phyloP scores from a whole-genome alignment of 2,888 invertebrate species.

The Tillus elongatus region DNA sequence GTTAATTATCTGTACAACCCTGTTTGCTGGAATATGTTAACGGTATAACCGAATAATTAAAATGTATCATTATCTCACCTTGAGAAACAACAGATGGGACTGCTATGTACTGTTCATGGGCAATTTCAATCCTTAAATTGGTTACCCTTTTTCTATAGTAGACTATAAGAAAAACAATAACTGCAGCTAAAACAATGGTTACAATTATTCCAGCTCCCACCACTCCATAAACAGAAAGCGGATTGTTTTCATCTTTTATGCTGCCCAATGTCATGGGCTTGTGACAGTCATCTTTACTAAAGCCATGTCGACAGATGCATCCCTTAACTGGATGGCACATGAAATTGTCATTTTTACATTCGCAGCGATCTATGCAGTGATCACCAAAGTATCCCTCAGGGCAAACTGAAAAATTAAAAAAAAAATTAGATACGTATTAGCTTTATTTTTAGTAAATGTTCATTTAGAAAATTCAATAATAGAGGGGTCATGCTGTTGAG shows the following conservation, averaged over 20 bases:
- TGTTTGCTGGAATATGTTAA: too few species aligned
- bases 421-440: too few species aligned
- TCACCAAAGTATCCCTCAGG: conserved; percentile 85
- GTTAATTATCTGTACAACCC: too few species aligned
- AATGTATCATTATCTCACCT: too few species aligned
- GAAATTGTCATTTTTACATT: conserved; percentile 65
- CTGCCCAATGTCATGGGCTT: conserved; percentile 29
- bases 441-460: too few species aligned
- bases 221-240: conserved; percentile 39
- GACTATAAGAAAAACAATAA: conserved; percentile 55
- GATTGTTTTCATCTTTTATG: conserved; percentile 23
- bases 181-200: conserved; percentile 57
- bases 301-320: conserved; percentile 72
- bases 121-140: conserved; percentile 77
- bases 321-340: conserved; percentile 74
- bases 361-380: conserved; percentile 76
- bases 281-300: conserved; percentile 63
- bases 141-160: conserved; percentile 75
- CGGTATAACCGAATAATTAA: too few species aligned
- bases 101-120: conserved; percentile 78
- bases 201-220: conserved; percentile 51
- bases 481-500: too few species aligned
- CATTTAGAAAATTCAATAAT: too few species aligned
- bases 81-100: conserved; percentile 52
- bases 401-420: conserved; percentile 53